Percentiles rank a stretch among this genome's conserved stretches.
phyloP scores from a whole-genome alignment of 2,888 invertebrate species.

The Euclidia mi region DNA sequence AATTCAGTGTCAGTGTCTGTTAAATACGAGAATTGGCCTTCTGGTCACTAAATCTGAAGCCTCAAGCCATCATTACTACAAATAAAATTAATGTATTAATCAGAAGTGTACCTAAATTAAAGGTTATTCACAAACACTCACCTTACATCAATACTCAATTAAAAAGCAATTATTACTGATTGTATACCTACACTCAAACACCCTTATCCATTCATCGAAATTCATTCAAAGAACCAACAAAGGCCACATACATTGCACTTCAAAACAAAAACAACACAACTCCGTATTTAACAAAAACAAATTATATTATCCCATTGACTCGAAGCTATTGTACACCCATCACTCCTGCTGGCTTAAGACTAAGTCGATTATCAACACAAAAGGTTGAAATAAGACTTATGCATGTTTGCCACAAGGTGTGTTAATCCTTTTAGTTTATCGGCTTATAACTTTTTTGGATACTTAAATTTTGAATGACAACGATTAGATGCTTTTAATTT shows the following conservation, averaged over 20 bases:
- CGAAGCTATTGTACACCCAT: constrained; percentile 58
- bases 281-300: constrained; percentile 57
- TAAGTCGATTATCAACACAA: constrained; percentile 75
- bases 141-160: too few relatives aligned
- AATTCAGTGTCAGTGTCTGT: too few relatives aligned
- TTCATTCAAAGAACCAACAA: constrained; percentile 10
- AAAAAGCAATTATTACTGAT: too few relatives aligned
- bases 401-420: constrained; percentile 72
- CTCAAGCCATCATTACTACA: too few relatives aligned
- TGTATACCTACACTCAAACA: background rate
- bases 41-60: too few relatives aligned
- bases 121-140: too few relatives aligned
- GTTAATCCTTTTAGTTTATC: constrained; percentile 65
- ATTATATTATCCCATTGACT: constrained; percentile 58
- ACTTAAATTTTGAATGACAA: background rate
- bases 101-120: too few relatives aligned
- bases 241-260: constrained; percentile 44
- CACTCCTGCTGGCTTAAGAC: constrained; percentile 71
- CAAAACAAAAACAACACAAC: constrained; percentile 25
- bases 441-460: constrained; percentile 50
- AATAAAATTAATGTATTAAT: too few relatives aligned
- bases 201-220: constrained; percentile 22
- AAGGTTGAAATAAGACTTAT: constrained; percentile 68
- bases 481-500: background rate
- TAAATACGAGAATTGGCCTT: too few relatives aligned